Conservation (phyloP, 2,113 vertebrate species). For the Acanthisitta chloris region DNA sequence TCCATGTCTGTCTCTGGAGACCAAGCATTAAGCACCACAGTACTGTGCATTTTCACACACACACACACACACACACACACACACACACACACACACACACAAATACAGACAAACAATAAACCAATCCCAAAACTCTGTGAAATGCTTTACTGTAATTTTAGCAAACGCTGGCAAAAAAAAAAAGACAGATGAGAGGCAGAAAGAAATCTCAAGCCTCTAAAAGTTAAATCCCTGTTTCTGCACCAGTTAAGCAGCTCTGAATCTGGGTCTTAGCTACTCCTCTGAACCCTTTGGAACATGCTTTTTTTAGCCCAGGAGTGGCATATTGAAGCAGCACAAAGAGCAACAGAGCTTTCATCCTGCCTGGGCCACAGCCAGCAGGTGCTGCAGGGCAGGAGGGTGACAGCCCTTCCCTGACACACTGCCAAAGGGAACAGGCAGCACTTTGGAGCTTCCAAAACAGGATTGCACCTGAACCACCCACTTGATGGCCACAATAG, state of each 20-base stretch:
- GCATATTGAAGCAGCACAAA: not conserved
- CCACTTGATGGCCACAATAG: accelerated
- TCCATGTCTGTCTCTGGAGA: not conserved
- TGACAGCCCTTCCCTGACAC: not conserved
- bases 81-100: no score
- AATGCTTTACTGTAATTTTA: not conserved
- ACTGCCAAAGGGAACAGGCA: not conserved
- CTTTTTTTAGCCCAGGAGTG: not conserved
- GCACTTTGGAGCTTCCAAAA: not conserved
- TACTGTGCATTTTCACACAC: not conserved
- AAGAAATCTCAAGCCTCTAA: not conserved
- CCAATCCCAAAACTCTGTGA: not conserved
- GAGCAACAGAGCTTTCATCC: not conserved
- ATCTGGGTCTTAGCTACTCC: not conserved
- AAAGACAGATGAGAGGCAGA: not conserved
- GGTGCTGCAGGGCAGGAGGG: not conserved
- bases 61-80: not conserved
- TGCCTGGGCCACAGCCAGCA: not conserved
- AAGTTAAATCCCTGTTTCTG: slow-evolving; percentile 32
- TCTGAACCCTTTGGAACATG: not conserved
- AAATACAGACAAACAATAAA: not conserved
- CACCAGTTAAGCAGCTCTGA: not conserved
- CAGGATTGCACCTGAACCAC: not conserved
- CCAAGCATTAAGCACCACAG: not conserved
- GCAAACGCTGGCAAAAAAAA: not conserved